Conservation (phyloP, 2,888 invertebrate species). For the Lasioglossum leucozonium region DNA sequence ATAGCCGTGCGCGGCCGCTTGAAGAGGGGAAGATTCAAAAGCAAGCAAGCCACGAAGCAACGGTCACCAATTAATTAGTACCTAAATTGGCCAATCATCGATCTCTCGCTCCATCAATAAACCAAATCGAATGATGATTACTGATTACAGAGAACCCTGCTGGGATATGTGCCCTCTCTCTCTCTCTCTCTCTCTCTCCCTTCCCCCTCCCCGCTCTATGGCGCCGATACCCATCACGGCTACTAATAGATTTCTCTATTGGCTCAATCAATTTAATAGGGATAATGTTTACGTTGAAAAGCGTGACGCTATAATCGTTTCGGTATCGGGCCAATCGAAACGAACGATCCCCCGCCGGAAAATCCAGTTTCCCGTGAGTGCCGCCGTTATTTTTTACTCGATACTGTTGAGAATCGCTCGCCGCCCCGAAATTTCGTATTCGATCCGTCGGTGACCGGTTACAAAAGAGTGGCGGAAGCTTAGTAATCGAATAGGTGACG, state of each 20-base stretch:
- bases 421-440: not conserved
- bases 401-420: not conserved
- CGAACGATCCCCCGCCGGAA: not conserved
- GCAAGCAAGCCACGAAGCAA: conserved; percentile 48
- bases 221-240: not conserved
- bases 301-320: not conserved
- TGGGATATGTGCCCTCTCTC: not conserved
- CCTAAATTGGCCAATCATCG: conserved; percentile 73
- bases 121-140: conserved; percentile 69
- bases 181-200: too few species aligned
- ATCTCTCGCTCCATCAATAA: conserved; percentile 68
- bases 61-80: conserved; percentile 77
- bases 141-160: conserved; percentile 71
- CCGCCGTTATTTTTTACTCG: not conserved
- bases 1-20: conserved; percentile 2
- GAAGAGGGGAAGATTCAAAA: conserved; percentile 42
- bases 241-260: conserved; percentile 26
- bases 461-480: not conserved
- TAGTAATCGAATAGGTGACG: not conserved
- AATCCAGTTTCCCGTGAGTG: not conserved
- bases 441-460: not conserved
- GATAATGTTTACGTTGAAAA: conserved; percentile 11
- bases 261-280: conserved; percentile 34
- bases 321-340: not conserved
- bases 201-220: not conserved